These are phyloP conservation scores for Sebastes kiyomatsui DNA, from an alignment of 2,797 vertebrate genomes.

Conservation along the genomic window DNA sequence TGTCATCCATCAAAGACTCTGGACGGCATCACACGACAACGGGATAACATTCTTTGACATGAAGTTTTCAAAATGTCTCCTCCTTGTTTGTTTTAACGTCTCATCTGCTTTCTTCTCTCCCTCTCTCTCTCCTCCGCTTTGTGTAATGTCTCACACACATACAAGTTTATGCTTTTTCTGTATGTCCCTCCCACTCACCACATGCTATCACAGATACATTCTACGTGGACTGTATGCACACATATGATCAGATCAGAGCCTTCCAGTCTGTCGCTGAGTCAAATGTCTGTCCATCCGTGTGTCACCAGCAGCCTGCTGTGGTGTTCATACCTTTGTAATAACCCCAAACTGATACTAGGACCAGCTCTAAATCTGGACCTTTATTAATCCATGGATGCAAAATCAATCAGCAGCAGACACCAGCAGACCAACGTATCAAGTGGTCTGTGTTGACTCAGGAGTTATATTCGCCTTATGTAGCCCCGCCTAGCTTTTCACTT, in stretches of 20 bases:
- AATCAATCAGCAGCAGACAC: constrained; percentile 21
- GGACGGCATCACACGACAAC: not conserved
- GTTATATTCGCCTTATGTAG: not conserved
- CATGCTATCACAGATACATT: not conserved
- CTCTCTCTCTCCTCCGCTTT: not conserved
- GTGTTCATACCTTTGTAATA: constrained; percentile 27
- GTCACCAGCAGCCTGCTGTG: constrained; percentile 11
- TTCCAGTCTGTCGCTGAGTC: constrained; percentile 4
- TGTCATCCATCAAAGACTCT: constrained; percentile 53
- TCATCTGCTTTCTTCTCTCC: not conserved
- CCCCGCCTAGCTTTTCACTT: no score
- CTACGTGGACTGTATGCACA: not conserved
- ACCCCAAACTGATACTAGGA: not conserved
- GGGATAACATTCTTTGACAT: constrained; percentile 15
- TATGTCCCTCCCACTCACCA: not conserved
- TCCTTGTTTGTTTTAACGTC: constrained; percentile 2
- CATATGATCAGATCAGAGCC: not conserved
- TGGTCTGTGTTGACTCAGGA: not conserved
- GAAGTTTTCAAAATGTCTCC: not conserved
- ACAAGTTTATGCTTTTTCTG: not conserved
- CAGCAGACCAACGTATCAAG: not conserved
- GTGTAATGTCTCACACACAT: not conserved
- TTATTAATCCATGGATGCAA: constrained; percentile 38
- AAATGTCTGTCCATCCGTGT: constrained; percentile 9
- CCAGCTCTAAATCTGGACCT: constrained; percentile 26